Evolutionary conservation across 2,888 invertebrate genomes (phyloP).

Genomic region (Stenurella melanura): DNA sequence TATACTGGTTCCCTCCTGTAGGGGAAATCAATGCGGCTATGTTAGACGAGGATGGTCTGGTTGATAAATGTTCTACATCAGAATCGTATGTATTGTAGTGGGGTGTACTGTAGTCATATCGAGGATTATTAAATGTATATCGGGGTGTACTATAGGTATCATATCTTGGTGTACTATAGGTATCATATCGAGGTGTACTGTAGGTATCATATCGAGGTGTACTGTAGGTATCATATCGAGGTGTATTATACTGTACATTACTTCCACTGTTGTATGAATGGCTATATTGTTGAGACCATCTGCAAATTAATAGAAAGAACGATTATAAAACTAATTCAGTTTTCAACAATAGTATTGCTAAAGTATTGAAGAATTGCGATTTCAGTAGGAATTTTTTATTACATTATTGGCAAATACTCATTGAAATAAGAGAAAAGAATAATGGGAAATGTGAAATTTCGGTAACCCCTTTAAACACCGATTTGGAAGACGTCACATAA

Average conservation of each 20-base stretch:
- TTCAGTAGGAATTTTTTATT: no score
- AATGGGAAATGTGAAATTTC: no score
- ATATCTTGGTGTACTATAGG: constrained; percentile 34
- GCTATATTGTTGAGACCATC: constrained; percentile 8
- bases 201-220: constrained; percentile 42
- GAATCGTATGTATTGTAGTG: constrained; percentile 26
- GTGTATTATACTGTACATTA: constrained; percentile 13
- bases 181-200: constrained; percentile 38
- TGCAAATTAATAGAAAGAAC: neutral
- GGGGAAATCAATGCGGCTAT: constrained; percentile 49
- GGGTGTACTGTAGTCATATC: constrained; percentile 43
- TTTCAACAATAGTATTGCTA: neutral
- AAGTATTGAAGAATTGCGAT: no score
- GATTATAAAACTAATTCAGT: no score
- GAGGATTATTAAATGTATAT: constrained; percentile 33
- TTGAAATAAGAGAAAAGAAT: no score
- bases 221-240: constrained; percentile 41
- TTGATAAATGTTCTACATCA: constrained; percentile 38
- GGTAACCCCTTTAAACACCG: no score
- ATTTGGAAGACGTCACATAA: no score
- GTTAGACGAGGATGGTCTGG: constrained; percentile 46
- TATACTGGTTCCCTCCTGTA: constrained; percentile 8
- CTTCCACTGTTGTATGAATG: neutral
- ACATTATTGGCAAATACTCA: no score
- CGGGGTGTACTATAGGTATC: constrained; percentile 43